phyloP scores from a whole-genome alignment of 2,797 vertebrate species.

The Crocidura indochinensis region DNA sequence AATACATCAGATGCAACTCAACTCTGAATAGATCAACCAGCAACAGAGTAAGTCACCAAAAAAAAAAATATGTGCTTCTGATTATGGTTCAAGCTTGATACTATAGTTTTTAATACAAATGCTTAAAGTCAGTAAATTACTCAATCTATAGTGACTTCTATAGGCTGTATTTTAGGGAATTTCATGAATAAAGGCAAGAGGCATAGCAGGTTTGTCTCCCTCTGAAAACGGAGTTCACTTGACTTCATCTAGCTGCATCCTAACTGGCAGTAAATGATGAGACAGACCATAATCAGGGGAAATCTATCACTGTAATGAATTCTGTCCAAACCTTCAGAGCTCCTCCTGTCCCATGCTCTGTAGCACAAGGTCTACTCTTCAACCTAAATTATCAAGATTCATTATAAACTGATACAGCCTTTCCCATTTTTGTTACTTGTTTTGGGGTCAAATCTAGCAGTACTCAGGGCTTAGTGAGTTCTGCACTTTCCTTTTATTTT shows the following conservation, averaged over 20 bases:
- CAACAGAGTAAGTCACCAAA: not conserved
- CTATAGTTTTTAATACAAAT: no score
- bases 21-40: not conserved
- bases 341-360: not conserved
- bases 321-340: no score
- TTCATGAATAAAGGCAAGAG: not conserved
- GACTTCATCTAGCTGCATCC: not conserved
- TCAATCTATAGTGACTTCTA: not conserved
- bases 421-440: no score
- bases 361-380: not conserved
- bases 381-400: not conserved
- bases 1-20: not conserved
- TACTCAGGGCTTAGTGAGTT: no score
- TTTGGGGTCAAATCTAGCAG: no score
- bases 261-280: not conserved
- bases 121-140: not conserved
- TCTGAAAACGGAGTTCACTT: not conserved
- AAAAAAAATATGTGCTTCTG: not conserved
- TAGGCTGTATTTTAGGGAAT: not conserved
- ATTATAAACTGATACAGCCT: not conserved
- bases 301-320: not conserved
- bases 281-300: not conserved
- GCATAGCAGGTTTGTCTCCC: not conserved
- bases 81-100: no score
- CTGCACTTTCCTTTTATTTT: not conserved